phyloP scores from a whole-genome alignment of 2,888 invertebrate genomes.

The Emesis russula region DNA sequence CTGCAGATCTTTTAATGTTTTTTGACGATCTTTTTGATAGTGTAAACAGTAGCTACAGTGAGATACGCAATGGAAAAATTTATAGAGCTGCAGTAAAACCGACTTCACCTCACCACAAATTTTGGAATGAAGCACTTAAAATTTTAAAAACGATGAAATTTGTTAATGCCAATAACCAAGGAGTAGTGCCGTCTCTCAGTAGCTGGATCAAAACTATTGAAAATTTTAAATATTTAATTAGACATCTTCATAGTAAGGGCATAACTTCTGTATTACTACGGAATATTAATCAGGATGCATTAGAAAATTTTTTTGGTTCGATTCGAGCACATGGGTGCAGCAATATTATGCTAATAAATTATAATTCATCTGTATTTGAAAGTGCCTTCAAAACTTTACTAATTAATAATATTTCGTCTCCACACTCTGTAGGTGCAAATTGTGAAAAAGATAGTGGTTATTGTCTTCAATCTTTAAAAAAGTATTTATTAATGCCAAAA shows the following conservation, averaged over 20 bases:
- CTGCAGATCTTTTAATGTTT: conserved; percentile 51
- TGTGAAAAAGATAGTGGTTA: conserved; percentile 69
- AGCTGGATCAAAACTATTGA: conserved; percentile 74
- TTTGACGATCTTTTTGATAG: conserved; percentile 58
- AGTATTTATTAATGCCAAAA: conserved; percentile 30
- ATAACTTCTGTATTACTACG: conserved; percentile 55
- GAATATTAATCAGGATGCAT: conserved; percentile 32
- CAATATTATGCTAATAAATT: conserved; percentile 74
- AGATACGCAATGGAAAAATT: conserved; percentile 45
- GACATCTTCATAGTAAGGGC: conserved; percentile 26
- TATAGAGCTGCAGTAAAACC: conserved; percentile 68
- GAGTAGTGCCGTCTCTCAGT: conserved; percentile 57
- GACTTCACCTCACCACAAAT: conserved; percentile 60
- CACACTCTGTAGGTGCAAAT: conserved; percentile 63
- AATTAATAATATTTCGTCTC: conserved; percentile 57
- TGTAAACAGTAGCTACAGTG: conserved; percentile 51
- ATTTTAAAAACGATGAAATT: conserved; percentile 70
- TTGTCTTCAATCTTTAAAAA: conserved; percentile 61
- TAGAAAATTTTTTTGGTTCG: conserved; percentile 75
- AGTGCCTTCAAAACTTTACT: conserved; percentile 54
- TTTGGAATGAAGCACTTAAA: conserved; percentile 59
- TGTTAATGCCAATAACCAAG: conserved; percentile 31
- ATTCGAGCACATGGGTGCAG: conserved; percentile 66
- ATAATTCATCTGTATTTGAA: conserved; percentile 49
- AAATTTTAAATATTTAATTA: conserved; percentile 38